Base-by-base conservation (phyloP, 2,113 vertebrate species). In the Parotia lawesii region DNA sequence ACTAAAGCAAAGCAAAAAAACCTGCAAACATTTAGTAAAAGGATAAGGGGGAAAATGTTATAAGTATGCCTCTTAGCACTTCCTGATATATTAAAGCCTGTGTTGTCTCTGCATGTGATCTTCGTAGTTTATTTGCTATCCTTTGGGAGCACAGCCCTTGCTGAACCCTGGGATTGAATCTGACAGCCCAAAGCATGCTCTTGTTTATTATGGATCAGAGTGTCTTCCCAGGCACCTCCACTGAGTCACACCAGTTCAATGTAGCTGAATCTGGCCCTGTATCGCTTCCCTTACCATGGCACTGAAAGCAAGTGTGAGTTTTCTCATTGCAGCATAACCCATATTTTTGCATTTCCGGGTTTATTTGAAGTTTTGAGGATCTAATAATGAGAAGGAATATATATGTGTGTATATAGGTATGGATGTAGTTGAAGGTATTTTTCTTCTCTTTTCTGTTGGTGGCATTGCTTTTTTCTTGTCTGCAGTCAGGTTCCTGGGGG, bases 121-220 rank as follows among this genome's bases (percentile, higher is more conserved):
- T 89, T 95, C 0, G 5, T 57, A 67, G 83, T 90, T 87, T 86
- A 44, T 88, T 86, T 94, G 69, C 94, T 95, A 83, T 88, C 93
- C 92, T 93, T 81, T 88, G 95, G 87, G 93, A 93, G 53, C 79
- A 22, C 48, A 90, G 69, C 90, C 90, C 76, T 90, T 0, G 2
- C 84, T 81, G 89, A 92, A 89, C 93, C 89, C 78, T 1, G 11
- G 93, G 78, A 91, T 56, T 87, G 75, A 90, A 86, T 81, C 56
- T 3, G 25, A 93, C 89, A 95, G 85, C 91, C 87, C 70, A 84
- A 66, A 88, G 79, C 67, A 24, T 28, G 65, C 72, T 77, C 31
- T 3, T 88, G 72, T 81, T 93, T 83, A 12, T 80, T 77, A 53
- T 28, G 79, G 82, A 54, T 91, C 1, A 0, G 38, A 44, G 73